Conservation (phyloP, 2,797 vertebrate genomes). For the Malacoraja senta region DNA sequence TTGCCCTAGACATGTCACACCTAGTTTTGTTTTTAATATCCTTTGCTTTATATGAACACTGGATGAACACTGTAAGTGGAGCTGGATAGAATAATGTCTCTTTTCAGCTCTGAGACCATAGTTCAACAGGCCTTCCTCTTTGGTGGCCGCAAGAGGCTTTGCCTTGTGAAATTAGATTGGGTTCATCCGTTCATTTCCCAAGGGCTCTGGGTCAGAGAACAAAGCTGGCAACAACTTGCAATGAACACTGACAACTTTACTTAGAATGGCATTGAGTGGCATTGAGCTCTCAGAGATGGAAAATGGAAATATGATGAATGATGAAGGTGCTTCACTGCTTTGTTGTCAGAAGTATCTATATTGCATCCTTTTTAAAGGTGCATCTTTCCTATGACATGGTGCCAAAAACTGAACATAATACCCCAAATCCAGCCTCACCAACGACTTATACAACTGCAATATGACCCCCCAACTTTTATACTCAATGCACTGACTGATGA, state of each 20-base stretch:
- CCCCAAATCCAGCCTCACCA: too few species aligned
- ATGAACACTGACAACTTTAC: neutral
- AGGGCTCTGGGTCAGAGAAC: neutral
- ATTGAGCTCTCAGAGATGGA: neutral
- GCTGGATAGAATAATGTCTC: neutral
- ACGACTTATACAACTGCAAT: too few species aligned
- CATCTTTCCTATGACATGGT: too few species aligned
- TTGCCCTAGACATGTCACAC: neutral
- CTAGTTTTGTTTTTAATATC: conserved; percentile 4
- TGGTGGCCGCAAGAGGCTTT: neutral
- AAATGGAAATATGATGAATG: neutral
- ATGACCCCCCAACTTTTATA: too few species aligned
- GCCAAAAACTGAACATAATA: too few species aligned
- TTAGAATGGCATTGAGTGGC: neutral
- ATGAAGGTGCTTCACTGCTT: neutral
- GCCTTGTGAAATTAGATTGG: neutral
- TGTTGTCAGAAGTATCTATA: neutral
- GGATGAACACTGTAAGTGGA: neutral
- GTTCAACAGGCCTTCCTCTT: neutral
- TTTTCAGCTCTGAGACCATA: neutral
- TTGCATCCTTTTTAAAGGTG: neutral
- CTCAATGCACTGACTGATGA: too few species aligned
- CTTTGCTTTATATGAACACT: neutral
- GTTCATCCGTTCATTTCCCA: neutral
- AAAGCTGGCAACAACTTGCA: neutral